Base-by-base conservation (phyloP, 1,140 invertebrate genomes). In the Lepidurus arcticus region DNA sequence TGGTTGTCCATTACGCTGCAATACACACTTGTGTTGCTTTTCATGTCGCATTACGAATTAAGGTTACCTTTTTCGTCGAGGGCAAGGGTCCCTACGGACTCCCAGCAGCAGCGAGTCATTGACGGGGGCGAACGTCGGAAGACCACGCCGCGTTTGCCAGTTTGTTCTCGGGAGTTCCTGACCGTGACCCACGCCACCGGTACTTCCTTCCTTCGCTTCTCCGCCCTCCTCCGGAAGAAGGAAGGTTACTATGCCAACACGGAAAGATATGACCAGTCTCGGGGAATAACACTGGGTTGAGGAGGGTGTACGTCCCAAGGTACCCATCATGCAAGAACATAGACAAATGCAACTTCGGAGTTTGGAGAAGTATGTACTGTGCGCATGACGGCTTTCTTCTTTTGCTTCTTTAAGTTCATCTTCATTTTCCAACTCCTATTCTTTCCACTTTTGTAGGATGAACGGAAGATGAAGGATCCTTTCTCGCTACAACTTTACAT, bases 221-320 rank as follows among this genome's bases (percentile, higher is more conserved):
- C n/a, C 53, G 53, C 34, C 34, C 34, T 34, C 34, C 34, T 34
- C 3, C 34, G 53, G 21, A 65, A 21, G 1, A 65, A 65, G 53
- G 16, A 65, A n/a, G 16, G 53, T 65, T 65, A n/a, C 53, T 65
- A 65, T 65, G 53, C 53, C 53, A 65, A 65, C 53, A 13, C 16
- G 16, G 53, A 21, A 65, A 65, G 53, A 65, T 65, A 65, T 65
- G 53, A 65, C 53, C 53, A 65, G 53, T 65, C 53, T 16, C n/a
- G 53, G 53, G 53, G 53, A 65, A 21, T 65, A 65, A 65, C 21
- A 13, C 21, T 21, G 53, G 53, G 53, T 9, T 13, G 53, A 21
- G n/a, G 1, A 21, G 9, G 13, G 8, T 4, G 53, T 65, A n/a
- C 16, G 16, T 21, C 53, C 53, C 53, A 65, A 65, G 53, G 53